phyloP scores from a whole-genome alignment of 2,797 vertebrate species.

The Pipistrellus pipistrellus region DNA sequence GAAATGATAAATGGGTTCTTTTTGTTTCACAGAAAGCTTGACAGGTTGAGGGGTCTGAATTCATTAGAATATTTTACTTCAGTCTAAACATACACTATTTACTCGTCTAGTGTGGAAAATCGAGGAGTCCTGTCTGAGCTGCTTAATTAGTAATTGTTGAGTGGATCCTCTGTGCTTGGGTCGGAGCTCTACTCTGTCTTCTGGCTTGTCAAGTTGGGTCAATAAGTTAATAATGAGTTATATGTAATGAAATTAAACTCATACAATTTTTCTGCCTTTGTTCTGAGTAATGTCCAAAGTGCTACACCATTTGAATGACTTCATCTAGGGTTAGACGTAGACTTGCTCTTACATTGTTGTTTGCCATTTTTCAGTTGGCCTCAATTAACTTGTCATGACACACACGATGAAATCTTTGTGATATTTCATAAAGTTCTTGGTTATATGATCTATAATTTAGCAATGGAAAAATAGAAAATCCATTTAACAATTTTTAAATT shows the following conservation, averaged over 20 bases:
- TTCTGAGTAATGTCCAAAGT: slow-evolving; percentile 79
- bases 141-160: slow-evolving; percentile 71
- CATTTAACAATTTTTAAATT: slow-evolving; percentile 49
- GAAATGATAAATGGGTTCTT: slow-evolving; percentile 81
- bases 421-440: background rate
- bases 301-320: slow-evolving; percentile 68
- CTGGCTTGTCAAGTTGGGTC: slow-evolving; percentile 74
- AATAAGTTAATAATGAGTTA: slow-evolving; percentile 78
- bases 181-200: slow-evolving; percentile 69
- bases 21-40: slow-evolving; percentile 69
- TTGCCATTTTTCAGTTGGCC: slow-evolving; percentile 30
- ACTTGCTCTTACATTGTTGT: background rate
- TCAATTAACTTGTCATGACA: slow-evolving; percentile 57
- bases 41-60: slow-evolving; percentile 74
- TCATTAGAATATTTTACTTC: slow-evolving; percentile 80
- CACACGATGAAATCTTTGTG: slow-evolving; percentile 36
- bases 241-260: slow-evolving; percentile 84
- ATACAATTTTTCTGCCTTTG: slow-evolving; percentile 80
- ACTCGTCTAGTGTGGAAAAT: slow-evolving; percentile 47
- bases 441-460: slow-evolving; percentile 31
- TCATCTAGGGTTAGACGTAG: slow-evolving; percentile 41
- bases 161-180: background rate
- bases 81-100: slow-evolving; percentile 49
- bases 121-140: slow-evolving; percentile 19
- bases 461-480: background rate